These are phyloP conservation scores for Andrena flavipes DNA, from an alignment of 2,888 invertebrate species.

Conservation along the genomic window DNA sequence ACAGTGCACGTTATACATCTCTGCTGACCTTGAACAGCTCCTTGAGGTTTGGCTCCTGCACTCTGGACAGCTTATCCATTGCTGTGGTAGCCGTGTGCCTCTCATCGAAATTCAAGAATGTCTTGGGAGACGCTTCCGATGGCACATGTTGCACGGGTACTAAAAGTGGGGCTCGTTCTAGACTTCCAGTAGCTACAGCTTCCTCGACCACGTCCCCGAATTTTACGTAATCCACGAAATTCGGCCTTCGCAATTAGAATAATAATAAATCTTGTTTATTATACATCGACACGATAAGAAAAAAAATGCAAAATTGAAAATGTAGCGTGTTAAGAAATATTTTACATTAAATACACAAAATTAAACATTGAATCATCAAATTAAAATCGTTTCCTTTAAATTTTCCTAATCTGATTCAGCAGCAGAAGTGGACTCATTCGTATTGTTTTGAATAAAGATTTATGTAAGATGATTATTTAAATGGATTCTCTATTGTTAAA, in stretches of 20 bases:
- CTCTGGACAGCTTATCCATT: constrained; percentile 89
- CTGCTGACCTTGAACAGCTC: constrained; percentile 88
- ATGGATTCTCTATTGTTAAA: too few relatives aligned
- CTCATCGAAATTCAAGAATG: constrained; percentile 91
- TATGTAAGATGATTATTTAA: too few relatives aligned
- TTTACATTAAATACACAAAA: background rate
- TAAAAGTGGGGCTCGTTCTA: constrained; percentile 89
- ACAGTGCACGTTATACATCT: background rate
- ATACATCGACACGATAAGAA: background rate
- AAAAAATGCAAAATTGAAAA: background rate
- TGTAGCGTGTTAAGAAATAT: background rate
- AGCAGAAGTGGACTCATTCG: too few relatives aligned
- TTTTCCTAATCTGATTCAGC: background rate
- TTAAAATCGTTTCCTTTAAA: background rate
- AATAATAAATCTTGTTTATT: constrained; percentile 10
- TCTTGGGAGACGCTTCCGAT: constrained; percentile 87
- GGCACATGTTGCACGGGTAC: constrained; percentile 90
- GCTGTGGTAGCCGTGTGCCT: constrained; percentile 88
- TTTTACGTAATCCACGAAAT: constrained; percentile 87
- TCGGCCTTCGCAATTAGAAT: constrained; percentile 26
- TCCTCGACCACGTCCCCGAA: constrained; percentile 90
- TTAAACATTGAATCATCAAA: background rate
- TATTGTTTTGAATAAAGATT: too few relatives aligned
- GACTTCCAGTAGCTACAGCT: constrained; percentile 87
- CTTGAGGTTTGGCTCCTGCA: constrained; percentile 89